A percentile compares a stretch with the other conserved stretches of the same genome.
phyloP scores from a whole-genome alignment of 2,888 invertebrate species.

The Busseola fusca region DNA sequence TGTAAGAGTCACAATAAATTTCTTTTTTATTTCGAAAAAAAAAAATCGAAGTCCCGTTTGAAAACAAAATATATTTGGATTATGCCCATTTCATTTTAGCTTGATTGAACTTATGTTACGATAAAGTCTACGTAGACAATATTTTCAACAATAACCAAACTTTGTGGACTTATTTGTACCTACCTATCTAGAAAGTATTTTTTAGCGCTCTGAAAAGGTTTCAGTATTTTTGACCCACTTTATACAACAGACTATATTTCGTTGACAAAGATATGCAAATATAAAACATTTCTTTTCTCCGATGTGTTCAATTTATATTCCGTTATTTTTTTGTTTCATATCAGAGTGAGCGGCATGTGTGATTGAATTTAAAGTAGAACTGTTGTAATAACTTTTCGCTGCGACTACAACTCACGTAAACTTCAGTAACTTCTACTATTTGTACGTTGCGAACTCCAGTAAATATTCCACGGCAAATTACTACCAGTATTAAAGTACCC shows the following conservation, averaged over 20 bases:
- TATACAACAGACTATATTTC: too few relatives aligned
- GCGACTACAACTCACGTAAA: not conserved
- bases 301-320: not conserved
- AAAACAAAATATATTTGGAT: too few relatives aligned
- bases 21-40: too few relatives aligned
- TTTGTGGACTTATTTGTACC: not conserved
- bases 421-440: constrained; percentile 2
- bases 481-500: too few relatives aligned
- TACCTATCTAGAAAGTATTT: not conserved
- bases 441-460: not conserved
- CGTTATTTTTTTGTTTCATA: constrained; percentile 19
- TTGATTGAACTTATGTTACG: not conserved
- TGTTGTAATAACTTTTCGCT: not conserved
- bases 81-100: too few relatives aligned
- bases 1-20: too few relatives aligned
- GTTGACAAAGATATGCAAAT: constrained; percentile 14
- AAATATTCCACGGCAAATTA: too few relatives aligned
- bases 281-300: not conserved
- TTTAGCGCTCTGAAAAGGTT: not conserved
- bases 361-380: constrained; percentile 23
- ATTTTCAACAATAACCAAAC: not conserved
- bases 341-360: constrained; percentile 9
- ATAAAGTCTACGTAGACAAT: not conserved
- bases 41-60: too few relatives aligned
- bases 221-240: not conserved